phyloP scores from a whole-genome alignment of 2,888 invertebrate species.

The Rosalia funebris region DNA sequence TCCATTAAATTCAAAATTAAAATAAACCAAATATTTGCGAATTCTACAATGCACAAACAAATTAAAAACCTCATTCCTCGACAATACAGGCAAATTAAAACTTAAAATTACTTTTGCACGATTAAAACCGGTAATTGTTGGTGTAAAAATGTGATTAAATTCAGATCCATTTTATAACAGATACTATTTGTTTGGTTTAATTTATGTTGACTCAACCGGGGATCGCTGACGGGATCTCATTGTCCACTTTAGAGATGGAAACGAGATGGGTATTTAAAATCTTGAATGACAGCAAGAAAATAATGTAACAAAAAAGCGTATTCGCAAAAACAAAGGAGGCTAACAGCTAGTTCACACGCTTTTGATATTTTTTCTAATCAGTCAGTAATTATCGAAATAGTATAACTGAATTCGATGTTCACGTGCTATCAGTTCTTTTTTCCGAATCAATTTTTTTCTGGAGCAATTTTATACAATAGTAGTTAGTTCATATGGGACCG shows the following conservation, averaged over 20 bases:
- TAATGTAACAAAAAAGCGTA: too few relatives aligned
- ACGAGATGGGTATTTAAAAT: conserved; percentile 11
- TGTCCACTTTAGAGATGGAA: conserved; percentile 25
- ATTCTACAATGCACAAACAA: conserved; percentile 53
- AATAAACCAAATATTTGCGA: conserved; percentile 56
- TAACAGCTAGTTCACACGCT: too few relatives aligned
- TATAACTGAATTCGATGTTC: too few relatives aligned
- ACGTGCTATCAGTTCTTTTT: too few relatives aligned
- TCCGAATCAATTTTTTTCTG: too few relatives aligned
- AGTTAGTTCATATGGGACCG: too few relatives aligned
- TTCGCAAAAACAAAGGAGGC: too few relatives aligned
- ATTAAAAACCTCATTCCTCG: conserved; percentile 58
- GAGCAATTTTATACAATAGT: too few relatives aligned
- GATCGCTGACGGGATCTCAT: conserved; percentile 21
- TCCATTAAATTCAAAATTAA: conserved; percentile 27
- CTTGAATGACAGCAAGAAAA: neutral
- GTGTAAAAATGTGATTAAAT: conserved; percentile 61
- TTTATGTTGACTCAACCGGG: conserved; percentile 55
- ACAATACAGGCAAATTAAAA: conserved; percentile 59
- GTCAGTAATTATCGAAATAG: too few relatives aligned
- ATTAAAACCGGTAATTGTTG: conserved; percentile 59
- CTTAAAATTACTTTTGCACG: conserved; percentile 61
- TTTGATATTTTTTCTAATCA: too few relatives aligned
- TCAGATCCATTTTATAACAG: conserved; percentile 52
- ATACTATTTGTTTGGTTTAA: conserved; percentile 54